Evolutionary conservation across 2,888 invertebrate species (phyloP).

Genomic region (Trachelus stipa): DNA sequence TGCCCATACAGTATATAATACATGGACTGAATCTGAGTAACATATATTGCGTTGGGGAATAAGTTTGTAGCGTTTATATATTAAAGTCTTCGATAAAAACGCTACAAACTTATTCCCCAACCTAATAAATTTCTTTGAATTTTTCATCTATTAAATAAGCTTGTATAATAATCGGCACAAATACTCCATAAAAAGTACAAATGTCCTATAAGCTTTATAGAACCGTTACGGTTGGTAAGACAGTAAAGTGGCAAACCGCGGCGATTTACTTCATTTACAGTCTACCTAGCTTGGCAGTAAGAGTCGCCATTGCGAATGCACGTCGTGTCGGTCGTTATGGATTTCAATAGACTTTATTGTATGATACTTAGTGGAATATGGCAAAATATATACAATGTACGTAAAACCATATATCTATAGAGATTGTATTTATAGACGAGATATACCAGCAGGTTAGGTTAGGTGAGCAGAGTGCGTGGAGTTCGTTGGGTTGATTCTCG

Average conservation of each 20-base stretch:
- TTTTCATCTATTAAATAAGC: conserved; percentile 19
- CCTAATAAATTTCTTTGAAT: conserved; percentile 18
- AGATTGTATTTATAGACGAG: neutral
- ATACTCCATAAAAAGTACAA: neutral
- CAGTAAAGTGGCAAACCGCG: neutral
- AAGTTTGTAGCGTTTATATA: no score
- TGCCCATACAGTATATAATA: neutral
- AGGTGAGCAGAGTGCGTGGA: neutral
- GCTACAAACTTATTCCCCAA: no score
- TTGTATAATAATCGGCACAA: conserved; percentile 5
- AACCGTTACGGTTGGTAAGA: neutral
- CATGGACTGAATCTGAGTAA: neutral
- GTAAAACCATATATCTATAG: neutral
- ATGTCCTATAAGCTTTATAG: neutral
- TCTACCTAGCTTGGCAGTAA: neutral
- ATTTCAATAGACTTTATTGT: neutral
- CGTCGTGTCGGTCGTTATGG: neutral
- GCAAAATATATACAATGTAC: neutral
- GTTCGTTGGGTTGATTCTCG: conserved; percentile 11
- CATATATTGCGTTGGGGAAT: neutral
- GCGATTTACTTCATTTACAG: neutral
- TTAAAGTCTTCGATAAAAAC: no score
- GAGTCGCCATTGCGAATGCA: neutral
- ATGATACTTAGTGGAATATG: neutral
- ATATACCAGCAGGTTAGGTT: neutral